These are phyloP conservation scores for Geotrypetes seraphini DNA, from an alignment of 2,797 vertebrate genomes.

Conservation along the genomic window DNA sequence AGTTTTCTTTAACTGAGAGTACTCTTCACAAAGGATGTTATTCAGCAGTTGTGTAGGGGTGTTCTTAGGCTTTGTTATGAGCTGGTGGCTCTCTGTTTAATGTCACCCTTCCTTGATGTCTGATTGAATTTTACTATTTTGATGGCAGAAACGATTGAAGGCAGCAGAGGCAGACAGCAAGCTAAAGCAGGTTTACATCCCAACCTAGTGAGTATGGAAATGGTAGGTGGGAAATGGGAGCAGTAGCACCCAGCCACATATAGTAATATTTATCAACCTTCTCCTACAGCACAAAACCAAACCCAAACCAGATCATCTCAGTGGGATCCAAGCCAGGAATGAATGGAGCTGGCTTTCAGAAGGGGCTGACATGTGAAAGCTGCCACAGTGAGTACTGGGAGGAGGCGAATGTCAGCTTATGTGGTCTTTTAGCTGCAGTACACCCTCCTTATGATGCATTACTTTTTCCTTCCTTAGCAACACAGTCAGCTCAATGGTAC, in stretches of 20 bases:
- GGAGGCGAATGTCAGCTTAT: too few species aligned
- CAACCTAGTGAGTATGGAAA: conserved; percentile 70
- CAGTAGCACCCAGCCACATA: not conserved
- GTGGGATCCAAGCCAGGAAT: conserved; percentile 83
- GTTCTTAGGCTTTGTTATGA: too few species aligned
- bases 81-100: too few species aligned
- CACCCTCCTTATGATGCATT: not conserved
- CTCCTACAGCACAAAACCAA: conserved; percentile 76
- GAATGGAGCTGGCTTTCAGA: conserved; percentile 86
- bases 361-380: conserved; percentile 86
- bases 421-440: not conserved
- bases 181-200: conserved; percentile 76
- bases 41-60: too few species aligned
- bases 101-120: too few species aligned
- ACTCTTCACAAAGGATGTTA: too few species aligned
- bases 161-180: conserved; percentile 75
- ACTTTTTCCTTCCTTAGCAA: conserved; percentile 42
- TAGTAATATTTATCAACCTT: not conserved
- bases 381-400: conserved; percentile 76
- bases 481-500: conserved; percentile 90
- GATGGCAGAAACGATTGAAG: conserved; percentile 59
- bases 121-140: not conserved
- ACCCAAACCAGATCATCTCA: conserved; percentile 90
- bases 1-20: too few species aligned
- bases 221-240: not conserved